Base-by-base conservation (phyloP, 64 coral and sea anemone species). In the Pocillopora verrucosa region DNA sequence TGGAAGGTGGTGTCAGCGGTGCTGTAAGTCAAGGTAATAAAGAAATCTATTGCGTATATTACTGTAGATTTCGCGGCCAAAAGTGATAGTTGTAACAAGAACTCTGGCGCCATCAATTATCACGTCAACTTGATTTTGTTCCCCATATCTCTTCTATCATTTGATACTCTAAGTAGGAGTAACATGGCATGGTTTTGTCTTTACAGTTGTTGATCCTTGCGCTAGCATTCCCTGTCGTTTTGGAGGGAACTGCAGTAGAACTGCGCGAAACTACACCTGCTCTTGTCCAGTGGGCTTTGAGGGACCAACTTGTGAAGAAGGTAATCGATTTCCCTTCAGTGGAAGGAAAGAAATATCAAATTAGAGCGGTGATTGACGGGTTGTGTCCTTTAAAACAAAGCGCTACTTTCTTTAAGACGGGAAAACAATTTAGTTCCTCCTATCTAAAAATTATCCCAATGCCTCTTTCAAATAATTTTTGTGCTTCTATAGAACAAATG, bases 121-220 rank as follows among this genome's bases (percentile, higher is more conserved):
- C 41, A 51, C 7, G 41, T 51, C 41, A 51, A 1, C 3, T 51
- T 51, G 41, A 51, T 7, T 51, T 7, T 51, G 3, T 51, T 51
- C 41, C 7, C 41, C 41, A 51, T 51, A 30, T 30, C 30, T 30
- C 30, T 51, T 51, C 41, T 51, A 51, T 51, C 41, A 51, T 51
- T 51, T 51, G 16, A 35, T 75, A 35, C 13, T 75, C 25, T 4
- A 16, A 20, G 37, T 77, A 22, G 57, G 4, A 56, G 10, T 19
- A n/a, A 9, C 19, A 16, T 22, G 22, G 36, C 5, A 20, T 58
- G 9, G 34, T 77, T 77, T 62, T 83, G 11, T 63, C 10, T 30
- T 9, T 83, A 12, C n/a, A 88, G 73, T 14, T 88, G 57, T 88
- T 16, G 73, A 88, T 88, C 86, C 16, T 3, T 88, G 86, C 25